Conservation (phyloP, 2,113 vertebrate genomes). For the Crotalus viridis region DNA sequence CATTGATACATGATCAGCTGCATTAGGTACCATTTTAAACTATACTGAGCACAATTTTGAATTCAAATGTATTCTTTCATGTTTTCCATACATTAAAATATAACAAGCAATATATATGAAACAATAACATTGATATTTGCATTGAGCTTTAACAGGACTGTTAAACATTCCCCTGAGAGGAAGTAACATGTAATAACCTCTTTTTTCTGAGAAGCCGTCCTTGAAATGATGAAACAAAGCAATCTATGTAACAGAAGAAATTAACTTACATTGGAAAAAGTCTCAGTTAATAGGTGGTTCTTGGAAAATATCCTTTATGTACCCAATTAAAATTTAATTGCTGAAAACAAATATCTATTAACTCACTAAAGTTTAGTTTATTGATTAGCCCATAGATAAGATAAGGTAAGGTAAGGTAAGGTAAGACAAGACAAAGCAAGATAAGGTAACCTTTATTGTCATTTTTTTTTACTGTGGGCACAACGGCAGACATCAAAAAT, state of each 20-base stretch:
- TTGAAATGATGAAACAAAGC: neutral
- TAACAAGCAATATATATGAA: neutral
- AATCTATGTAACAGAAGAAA: neutral
- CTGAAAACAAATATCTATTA: neutral
- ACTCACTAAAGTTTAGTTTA: neutral
- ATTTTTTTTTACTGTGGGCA: too few species aligned
- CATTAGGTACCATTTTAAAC: neutral
- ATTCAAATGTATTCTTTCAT: neutral
- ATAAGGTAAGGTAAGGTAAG: too few species aligned
- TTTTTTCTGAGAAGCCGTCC: neutral
- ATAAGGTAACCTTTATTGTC: too few species aligned
- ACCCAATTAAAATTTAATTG: neutral
- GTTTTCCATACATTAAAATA: neutral
- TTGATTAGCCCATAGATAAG: too few species aligned
- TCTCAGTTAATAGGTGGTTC: neutral
- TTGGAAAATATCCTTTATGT: neutral
- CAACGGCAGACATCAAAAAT: too few species aligned
- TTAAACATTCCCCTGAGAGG: neutral
- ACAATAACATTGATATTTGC: neutral
- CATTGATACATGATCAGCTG: neutral
- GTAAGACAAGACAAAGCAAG: too few species aligned
- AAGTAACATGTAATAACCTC: neutral
- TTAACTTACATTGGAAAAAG: neutral
- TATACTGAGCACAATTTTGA: neutral
- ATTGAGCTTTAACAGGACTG: neutral